Base-by-base conservation (phyloP, 2,797 vertebrate species). In the Phrynocephalus guinanensis region DNA sequence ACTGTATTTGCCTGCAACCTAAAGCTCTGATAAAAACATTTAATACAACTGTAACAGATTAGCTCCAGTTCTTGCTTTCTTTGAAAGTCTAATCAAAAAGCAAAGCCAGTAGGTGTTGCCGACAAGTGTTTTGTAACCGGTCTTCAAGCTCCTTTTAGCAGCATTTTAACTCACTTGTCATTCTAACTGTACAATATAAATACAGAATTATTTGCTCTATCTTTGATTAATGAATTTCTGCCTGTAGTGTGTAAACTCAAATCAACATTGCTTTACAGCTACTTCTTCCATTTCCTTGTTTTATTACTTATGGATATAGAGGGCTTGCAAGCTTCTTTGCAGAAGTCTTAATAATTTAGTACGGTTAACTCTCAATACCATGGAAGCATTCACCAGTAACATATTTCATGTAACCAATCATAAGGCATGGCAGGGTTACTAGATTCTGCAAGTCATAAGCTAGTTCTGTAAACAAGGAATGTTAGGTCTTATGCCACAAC, bases 1-100 rank as follows among this genome's bases (percentile, higher is more conserved):
- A 63, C 26, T 75, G 22, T 67, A n/a, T 66, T 67, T 67, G 6
- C 6, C 76, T 85, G n/a, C 30, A 10, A 82, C 30, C 33, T 52
- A 81, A 44, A 70, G 72, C 28, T 83, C 48, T 87, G 44, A 50
- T 77, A 38, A 22, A 3, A 67, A 73, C n/a, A 15, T 72, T 52
- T 71, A 71, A 26, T 73, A 50, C 15, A 30, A 73, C 56, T 30
- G 52, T 72, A 63, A 3, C 11, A 63, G 16, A 24, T 52, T 72
- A 84, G 52, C 28, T 48, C 72, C 56, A 48, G 79, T 80, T 81
- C 79, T n/a, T 63, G n/a, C 44, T n/a, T 82, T 88, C 20, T 84
- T 82, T 76, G 76, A 56, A 82, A 50, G 30, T 79, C 33, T 70
- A 24, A 44, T 16, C 20, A 50, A 72, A 78, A 84, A 72, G 82